A percentile compares a stretch with the other conserved stretches of the same genome.
phyloP scores from a whole-genome alignment of 2,888 invertebrate species.

The Drepanosiphum platanoidis region DNA sequence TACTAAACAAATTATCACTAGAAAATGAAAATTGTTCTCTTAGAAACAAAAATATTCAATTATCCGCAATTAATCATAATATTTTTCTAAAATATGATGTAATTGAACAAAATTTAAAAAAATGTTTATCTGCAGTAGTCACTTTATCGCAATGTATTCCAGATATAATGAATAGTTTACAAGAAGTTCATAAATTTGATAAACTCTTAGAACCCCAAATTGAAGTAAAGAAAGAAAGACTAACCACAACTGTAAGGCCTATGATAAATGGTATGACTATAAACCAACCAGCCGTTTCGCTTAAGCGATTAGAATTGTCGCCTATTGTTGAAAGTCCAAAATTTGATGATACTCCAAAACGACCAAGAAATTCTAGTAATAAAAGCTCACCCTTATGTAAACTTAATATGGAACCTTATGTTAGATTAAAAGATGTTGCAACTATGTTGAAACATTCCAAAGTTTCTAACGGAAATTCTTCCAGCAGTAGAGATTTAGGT shows the following conservation, averaged over 20 bases:
- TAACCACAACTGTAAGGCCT: slow-evolving; percentile 12
- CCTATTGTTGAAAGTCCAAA: slow-evolving; percentile 39
- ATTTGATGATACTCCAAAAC: slow-evolving; percentile 23
- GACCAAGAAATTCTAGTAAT: neutral
- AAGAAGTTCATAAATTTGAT: slow-evolving; percentile 1
- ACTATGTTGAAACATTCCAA: slow-evolving; percentile 40
- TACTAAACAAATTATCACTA: slow-evolving; percentile 4
- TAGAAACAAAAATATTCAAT: slow-evolving; percentile 29
- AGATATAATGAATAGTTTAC: slow-evolving; percentile 23
- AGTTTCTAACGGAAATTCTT: neutral
- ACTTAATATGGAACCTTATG: slow-evolving; percentile 26
- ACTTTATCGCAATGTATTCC: slow-evolving; percentile 39
- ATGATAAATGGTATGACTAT: slow-evolving; percentile 17
- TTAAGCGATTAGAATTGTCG: slow-evolving; percentile 7
- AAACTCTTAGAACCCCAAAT: neutral
- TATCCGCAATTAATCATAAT: neutral
- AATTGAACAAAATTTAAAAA: slow-evolving; percentile 38
- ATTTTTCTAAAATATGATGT: neutral
- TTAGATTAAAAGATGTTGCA: slow-evolving; percentile 47
- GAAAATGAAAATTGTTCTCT: slow-evolving; percentile 28
- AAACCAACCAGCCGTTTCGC: neutral
- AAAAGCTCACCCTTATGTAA: neutral
- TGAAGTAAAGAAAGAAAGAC: slow-evolving; percentile 8
- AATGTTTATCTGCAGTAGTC: slow-evolving; percentile 41
- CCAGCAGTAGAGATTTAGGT: neutral